Base-by-base conservation (phyloP, 2,797 vertebrate genomes). In the Lagodon rhomboides region DNA sequence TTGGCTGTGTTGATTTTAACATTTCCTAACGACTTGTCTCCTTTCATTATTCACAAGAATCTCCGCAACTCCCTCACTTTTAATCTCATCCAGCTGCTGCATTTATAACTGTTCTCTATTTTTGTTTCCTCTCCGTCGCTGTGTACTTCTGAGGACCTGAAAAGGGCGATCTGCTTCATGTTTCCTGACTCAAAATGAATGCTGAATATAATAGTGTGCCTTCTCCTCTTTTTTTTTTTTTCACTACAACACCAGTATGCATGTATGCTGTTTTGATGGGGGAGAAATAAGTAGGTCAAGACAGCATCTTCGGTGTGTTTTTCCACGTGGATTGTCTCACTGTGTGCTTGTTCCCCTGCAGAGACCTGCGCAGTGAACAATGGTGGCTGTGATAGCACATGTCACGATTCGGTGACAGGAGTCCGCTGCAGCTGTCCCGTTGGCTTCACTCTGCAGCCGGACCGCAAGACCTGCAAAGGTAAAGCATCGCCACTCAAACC, bases 391-490 rank as follows among this genome's bases (percentile, higher is more conserved):
- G 98, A 99, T 91, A 99, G 98, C 94, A 99, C 98, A 41, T 99
- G 98, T 91, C 98, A 99, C 1, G 98, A 99, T 0, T 97, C 97
- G 0, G 95, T 97, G 56, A 96, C 97, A 0, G 98, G 98, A 0
- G 97, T 99, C 59, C 98, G 98, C 91, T 99, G 98, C 94, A 99
- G 98, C 95, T 99, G 98, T 87, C 98, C 98, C 0, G 98, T 98
- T 84, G 98, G 98, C 84, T 99, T 99, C 95, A 98, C 97, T 90
- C 95, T 99, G 73, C 98, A 99, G 89, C 95, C 96, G 0, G 97
- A 99, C 94, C 96, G 97, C 90, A 99, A 99, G 93, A 98, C 97
- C 0, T 98, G 98, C 95, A 99, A 99, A 98, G 98, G 98, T 99
- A 94, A 90, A 62, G 61, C 77, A 60, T 69, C 67, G 5, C 47